Conservation (phyloP, 2,888 invertebrate genomes). For the Rhingia rostrata region DNA sequence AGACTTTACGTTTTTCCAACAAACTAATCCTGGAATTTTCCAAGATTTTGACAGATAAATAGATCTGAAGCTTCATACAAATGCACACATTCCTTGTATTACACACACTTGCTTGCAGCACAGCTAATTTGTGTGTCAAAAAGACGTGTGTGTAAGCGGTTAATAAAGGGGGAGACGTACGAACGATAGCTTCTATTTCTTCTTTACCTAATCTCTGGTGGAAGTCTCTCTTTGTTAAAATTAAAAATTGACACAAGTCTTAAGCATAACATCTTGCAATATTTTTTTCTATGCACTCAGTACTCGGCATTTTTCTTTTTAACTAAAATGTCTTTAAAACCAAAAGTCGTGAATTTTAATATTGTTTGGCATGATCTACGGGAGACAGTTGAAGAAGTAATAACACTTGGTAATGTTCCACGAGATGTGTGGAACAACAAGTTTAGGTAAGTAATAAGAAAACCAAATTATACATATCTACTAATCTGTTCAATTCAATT, state of each 20-base stretch:
- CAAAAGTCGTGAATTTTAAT: constrained; percentile 94
- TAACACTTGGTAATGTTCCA: constrained; percentile 92
- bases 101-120: too few relatives aligned
- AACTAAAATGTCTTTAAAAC: constrained; percentile 91
- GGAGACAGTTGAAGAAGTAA: constrained; percentile 94
- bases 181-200: too few relatives aligned
- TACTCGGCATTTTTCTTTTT: constrained; percentile 3
- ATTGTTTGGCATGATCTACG: constrained; percentile 94
- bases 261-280: constrained; percentile 60
- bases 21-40: too few relatives aligned
- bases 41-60: too few relatives aligned
- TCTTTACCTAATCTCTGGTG: too few relatives aligned
- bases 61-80: too few relatives aligned
- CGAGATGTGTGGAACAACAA: constrained; percentile 95
- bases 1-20: too few relatives aligned
- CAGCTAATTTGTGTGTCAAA: too few relatives aligned
- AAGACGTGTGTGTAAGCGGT: too few relatives aligned
- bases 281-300: constrained; percentile 17
- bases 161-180: too few relatives aligned
- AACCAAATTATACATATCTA: constrained; percentile 81
- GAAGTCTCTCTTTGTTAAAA: constrained; percentile 28
- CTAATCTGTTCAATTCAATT: constrained; percentile 39
- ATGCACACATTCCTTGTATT: too few relatives aligned
- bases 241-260: constrained; percentile 71
- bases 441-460: constrained; percentile 84